Conservation (phyloP, 2,797 vertebrate species). For the Nannoperca australis region DNA sequence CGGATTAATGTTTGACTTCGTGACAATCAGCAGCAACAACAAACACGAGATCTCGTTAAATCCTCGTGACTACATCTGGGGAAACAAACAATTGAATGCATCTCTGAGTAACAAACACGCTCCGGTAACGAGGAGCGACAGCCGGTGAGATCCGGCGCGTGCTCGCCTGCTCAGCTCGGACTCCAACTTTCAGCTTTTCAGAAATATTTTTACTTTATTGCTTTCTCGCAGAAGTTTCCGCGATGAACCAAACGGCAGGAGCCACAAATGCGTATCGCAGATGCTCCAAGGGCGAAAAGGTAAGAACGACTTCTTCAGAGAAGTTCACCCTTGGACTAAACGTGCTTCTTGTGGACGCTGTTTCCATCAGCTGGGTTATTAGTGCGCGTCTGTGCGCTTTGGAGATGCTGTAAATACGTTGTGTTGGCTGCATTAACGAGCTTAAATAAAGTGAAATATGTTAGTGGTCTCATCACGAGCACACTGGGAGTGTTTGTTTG, state of each 20-base stretch:
- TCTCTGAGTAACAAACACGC: background rate
- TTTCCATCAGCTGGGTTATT: background rate
- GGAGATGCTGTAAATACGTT: conserved; percentile 5
- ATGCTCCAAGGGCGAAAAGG: conserved; percentile 93
- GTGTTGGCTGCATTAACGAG: background rate
- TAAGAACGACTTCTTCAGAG: conserved; percentile 68
- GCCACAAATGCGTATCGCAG: conserved; percentile 92
- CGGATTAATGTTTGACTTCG: conserved; percentile 31
- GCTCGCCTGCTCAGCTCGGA: fast-evolving
- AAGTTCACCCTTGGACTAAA: conserved; percentile 9
- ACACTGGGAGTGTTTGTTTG: background rate
- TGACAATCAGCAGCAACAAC: conserved; percentile 18
- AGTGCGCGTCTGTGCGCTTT: conserved; percentile 27
- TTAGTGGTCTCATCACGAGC: background rate
- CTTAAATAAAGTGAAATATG: background rate
- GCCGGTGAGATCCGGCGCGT: background rate
- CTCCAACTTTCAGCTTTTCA: conserved; percentile 27
- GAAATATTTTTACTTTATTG: background rate
- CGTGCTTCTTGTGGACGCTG: background rate
- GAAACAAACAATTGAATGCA: background rate
- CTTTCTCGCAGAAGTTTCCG: conserved; percentile 60
- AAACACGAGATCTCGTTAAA: conserved; percentile 10
- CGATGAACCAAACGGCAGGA: conserved; percentile 97
- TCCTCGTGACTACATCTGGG: conserved; percentile 43
- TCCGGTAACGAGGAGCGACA: conserved; percentile 8